Percentiles rank a stretch among this genome's conserved stretches.
phyloP scores from a whole-genome alignment of 2,113 vertebrate genomes.

The Oryzias celebensis region DNA sequence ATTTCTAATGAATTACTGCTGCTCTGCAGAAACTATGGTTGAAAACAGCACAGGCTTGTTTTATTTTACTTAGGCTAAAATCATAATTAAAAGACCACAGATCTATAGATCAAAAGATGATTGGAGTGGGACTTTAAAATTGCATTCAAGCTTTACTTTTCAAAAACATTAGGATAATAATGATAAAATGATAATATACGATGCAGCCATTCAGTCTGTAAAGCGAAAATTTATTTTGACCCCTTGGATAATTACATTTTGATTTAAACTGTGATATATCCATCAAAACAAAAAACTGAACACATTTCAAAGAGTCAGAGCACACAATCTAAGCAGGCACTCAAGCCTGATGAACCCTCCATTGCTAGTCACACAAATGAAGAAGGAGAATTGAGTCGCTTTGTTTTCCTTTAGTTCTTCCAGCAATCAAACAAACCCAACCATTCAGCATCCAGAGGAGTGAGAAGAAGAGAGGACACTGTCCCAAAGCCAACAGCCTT shows the following conservation, averaged over 20 bases:
- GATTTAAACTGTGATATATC: not conserved
- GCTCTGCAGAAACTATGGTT: no score
- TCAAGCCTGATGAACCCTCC: constrained; percentile 37
- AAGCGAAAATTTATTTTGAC: no score
- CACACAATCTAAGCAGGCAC: constrained; percentile 29
- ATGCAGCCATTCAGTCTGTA: not conserved
- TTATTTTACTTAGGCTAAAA: no score
- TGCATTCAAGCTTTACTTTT: no score
- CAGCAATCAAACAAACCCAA: constrained; percentile 57
- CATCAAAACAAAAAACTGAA: not conserved
- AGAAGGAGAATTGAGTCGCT: constrained; percentile 38
- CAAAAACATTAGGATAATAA: no score
- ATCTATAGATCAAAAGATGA: no score
- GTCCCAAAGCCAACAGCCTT: constrained; percentile 51
- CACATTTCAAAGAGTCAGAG: not conserved
- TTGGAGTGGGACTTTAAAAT: no score
- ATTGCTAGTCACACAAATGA: constrained; percentile 24
- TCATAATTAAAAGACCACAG: no score
- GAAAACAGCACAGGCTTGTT: no score
- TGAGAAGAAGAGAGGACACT: constrained; percentile 47
- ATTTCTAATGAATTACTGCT: no score
- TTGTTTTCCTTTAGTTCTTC: constrained; percentile 59
- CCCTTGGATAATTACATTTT: not conserved
- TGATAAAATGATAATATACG: no score
- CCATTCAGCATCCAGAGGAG: constrained; percentile 43